Evolutionary conservation across 2,113 vertebrate species (phyloP), one percentile per base, ranked within the genome.

Genomic region (Cyprinodon brontotheroides): DNA sequence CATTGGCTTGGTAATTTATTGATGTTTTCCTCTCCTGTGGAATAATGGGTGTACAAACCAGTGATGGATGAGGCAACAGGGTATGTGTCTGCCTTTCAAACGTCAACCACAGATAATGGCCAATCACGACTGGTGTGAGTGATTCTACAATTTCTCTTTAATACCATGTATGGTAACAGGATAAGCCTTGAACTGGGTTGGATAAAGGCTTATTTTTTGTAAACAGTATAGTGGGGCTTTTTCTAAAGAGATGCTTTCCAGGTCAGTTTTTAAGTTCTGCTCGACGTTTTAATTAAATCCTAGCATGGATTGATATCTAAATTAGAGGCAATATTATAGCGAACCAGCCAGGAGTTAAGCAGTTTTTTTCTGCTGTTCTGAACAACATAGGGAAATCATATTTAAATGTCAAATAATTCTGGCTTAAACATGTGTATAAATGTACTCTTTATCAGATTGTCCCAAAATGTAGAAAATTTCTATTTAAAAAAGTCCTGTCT

Each of bases 1-100:
- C 81, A 88, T 93, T 92, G 91, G 89, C 77, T 73, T 80, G 82
- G 79, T 94, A 93, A 93, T 94, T 93, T 93, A 94, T 94, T 86
- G 93, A 92, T 93, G 92, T 92, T 91, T 90, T 86, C 82, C 79
- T 89, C 92, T 82, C 83, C 57, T 62, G 61, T n/a, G 63, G 89
- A 85, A 91, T 93, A 93, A 93, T 93, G 87, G 90, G 85, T 82
- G 86, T 81, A 81, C 13, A 81, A 82, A 72, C 79, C 8, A 13
- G 75, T 92, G 93, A 94, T 92, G 80, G 90, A 94, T 93, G 91
- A 86, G 72, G 75, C 72, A 40, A 68, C 67, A 11, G 29, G 68
- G 72, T 17, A 65, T 75, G 61, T 61, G 77, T 84, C 83, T 83
- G 82, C 76, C 77, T 61, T 65, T 59, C 12, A 79, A 45, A 68